Evolutionary conservation across 2,113 vertebrate genomes (phyloP), one percentile per base, ranked within the genome.

Genomic region (Tor tambroides): DNA sequence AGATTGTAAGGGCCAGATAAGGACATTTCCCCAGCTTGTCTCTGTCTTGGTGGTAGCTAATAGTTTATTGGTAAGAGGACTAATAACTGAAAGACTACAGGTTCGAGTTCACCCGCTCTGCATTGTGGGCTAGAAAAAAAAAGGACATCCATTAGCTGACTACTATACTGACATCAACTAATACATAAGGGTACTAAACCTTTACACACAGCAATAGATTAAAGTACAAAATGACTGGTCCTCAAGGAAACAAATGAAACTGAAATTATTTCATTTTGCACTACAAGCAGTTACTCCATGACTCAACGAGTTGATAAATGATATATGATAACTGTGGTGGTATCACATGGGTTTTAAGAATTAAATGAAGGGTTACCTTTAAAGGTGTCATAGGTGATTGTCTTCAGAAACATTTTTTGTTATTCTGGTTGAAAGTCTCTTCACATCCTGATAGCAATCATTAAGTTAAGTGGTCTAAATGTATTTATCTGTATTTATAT

Each of bases 41-140:
- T 43, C 63, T 81, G n/a, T 65, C 59, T 46, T 46, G 59, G 8
- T 65, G n/a, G 80, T 46, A 65, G 38, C 4, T 12, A 19, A 28
- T 21, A 67, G n/a, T 82, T 28, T 63, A 41, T 63, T 65, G 4
- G 35, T 65, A 35, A 38, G 17, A 35, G 21, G 6, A 80, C 19
- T n/a, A 79, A 63, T 80, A 80, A 80, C 56, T 81, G 23, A 81
- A 59, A 80, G 11, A 23, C 38, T 61, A 61, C 79, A 63, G 56
- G 6, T 61, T 38, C 14, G 21, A 61, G 21, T 23, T n/a, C 19
- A 32, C 17, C 17, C 23, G 5, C 19, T 79, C 54, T 80, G 78
- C 32, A 80, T 35, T 26, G 5, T 38, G 51, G 28, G 11, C 28
- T 32, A 79, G 9, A 79, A 19, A 6, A 56, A 15, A 9, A 63